phyloP scores from a whole-genome alignment of 2,888 invertebrate genomes.

The Bimastos eiseni region DNA sequence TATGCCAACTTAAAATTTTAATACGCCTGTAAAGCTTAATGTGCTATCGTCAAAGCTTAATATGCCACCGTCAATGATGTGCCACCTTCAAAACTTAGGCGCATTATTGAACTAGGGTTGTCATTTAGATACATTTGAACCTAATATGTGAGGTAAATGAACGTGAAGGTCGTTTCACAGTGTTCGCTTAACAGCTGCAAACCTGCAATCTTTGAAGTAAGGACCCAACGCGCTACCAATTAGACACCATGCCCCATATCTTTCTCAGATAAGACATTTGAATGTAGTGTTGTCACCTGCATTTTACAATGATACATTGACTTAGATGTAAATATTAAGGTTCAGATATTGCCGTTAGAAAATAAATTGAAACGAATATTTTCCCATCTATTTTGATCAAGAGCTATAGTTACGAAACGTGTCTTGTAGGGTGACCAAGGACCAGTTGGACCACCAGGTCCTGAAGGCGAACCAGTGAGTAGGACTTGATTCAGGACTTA shows the following conservation, averaged over 20 bases:
- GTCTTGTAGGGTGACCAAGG: slow-evolving; percentile 74
- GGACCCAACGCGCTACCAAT: not conserved
- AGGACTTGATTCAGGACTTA: not conserved
- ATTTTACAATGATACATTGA: not conserved
- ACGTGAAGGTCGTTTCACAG: not conserved
- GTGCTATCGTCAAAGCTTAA: not conserved
- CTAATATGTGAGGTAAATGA: not conserved
- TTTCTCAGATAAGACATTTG: not conserved
- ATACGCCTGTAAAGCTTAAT: too few relatives aligned
- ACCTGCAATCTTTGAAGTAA: too few relatives aligned
- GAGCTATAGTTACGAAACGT: not conserved
- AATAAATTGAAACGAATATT: not conserved
- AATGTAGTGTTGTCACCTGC: not conserved
- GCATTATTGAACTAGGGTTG: not conserved
- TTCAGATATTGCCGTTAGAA: not conserved
- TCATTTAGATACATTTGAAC: not conserved
- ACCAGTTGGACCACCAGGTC: slow-evolving; percentile 69
- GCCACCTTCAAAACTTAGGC: too few relatives aligned
- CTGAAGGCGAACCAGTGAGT: slow-evolving; percentile 41
- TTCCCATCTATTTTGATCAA: not conserved
- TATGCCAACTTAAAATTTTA: too few relatives aligned
- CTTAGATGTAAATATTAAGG: not conserved
- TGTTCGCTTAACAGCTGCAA: not conserved
- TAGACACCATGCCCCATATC: not conserved
- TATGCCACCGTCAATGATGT: too few relatives aligned